Base-by-base conservation (phyloP, 2,113 vertebrate genomes). In the Campylomormyrus numenius region DNA sequence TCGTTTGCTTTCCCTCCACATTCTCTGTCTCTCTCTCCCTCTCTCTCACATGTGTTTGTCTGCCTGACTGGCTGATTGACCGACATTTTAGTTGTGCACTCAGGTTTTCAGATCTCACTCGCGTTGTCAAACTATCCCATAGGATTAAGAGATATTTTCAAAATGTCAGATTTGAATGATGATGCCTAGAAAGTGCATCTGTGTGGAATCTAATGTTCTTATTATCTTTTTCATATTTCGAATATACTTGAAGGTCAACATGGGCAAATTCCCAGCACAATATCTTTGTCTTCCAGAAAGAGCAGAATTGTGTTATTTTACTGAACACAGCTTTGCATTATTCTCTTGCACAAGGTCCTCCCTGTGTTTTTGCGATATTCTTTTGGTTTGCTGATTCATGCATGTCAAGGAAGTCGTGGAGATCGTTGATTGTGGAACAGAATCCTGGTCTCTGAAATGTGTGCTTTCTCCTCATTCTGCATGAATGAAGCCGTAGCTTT, bases 101-200 rank as follows among this genome's bases (percentile, higher is more conserved):
- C 48, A 87, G 24, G 45, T 56, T 85, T 70, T 45, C 15, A 3
- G 7, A 85, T 85, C 15, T 85, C 46, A 45, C 83, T 45, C 21
- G 9, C 21, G 4, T 31, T 17, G 46, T n/a, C 85, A 31, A 31
- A 50, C 48, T n/a, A 10, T 1, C n/a, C 48, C 3, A 52, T 4
- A 86, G 45, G 45, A 86, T 86, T 50, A 52, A 86, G 46, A 50
- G 48, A 86, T 86, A 50, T 86, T 52, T 86, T 86, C 21, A 86
- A 45, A 49, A 86, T 86, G 46, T 86, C 48, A 50, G n/a, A 45
- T 50, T n/a, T 27, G 48, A 24, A 50, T 56, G 27, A 19, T 39
- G 50, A 31, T 56, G 50, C 13, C 13, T n/a, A 15, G 85, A 19
- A 53, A 39, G n/a, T 31, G 27, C 15, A 52, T 19, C n/a, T 87